These are phyloP conservation scores for Emydocephalus ijimae DNA, from an alignment of 2,113 vertebrate species.

Conservation along the genomic window DNA sequence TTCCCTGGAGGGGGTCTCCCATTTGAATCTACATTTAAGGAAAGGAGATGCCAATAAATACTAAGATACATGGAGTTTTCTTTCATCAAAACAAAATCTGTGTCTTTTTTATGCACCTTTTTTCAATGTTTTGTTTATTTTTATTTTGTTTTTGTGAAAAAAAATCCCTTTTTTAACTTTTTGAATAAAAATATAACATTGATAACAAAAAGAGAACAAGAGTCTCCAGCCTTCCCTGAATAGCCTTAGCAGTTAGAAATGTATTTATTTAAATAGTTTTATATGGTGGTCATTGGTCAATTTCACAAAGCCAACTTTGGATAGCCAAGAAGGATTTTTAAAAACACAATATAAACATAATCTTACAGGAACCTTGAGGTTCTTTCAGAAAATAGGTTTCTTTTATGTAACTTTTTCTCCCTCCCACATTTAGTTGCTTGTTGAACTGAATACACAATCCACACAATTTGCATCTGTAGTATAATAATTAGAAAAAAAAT, in stretches of 20 bases:
- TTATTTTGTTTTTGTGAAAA: neutral
- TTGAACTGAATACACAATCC: neutral
- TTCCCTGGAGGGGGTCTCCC: neutral
- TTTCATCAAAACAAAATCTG: neutral
- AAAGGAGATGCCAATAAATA: neutral
- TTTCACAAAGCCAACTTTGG: neutral
- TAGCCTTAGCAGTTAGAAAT: neutral
- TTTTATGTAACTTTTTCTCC: neutral
- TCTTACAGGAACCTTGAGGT: neutral
- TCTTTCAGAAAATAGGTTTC: neutral
- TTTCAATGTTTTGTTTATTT: neutral
- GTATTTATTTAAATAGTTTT: neutral
- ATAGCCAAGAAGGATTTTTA: neutral
- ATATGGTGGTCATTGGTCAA: neutral
- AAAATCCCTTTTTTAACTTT: neutral
- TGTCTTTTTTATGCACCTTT: neutral
- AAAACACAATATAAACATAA: neutral
- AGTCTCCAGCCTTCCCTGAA: neutral
- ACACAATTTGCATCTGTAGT: neutral
- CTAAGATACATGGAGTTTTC: neutral
- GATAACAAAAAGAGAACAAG: neutral
- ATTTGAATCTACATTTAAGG: neutral
- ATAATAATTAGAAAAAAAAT: neutral
- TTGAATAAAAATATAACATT: neutral
- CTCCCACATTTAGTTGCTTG: neutral